A percentile compares a stretch with the other conserved stretches of the same genome.
These are phyloP conservation scores for Caenorhabditis sulstoni DNA, from an alignment of 2,888 invertebrate genomes.

Conservation along the genomic window DNA sequence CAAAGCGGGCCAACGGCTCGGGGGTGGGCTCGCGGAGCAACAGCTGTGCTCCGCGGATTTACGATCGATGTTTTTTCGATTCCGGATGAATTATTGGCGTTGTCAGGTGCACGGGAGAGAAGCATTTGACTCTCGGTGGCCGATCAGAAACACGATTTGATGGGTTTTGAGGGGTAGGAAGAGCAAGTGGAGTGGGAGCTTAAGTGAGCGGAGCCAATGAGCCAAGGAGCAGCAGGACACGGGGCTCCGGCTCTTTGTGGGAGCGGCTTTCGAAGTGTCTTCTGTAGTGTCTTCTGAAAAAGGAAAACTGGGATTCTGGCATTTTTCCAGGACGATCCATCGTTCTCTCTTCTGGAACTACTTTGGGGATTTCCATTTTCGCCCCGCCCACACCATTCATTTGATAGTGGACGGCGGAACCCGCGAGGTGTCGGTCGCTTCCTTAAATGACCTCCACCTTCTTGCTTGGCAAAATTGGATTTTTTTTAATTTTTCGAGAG, in stretches of 20 bases:
- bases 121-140: slow-evolving; percentile 40
- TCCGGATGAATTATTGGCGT: slow-evolving; percentile 48
- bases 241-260: no score
- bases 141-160: slow-evolving; percentile 40
- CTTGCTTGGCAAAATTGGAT: not conserved
- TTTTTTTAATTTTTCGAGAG: not conserved
- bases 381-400: not conserved
- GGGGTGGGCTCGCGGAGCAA: slow-evolving; percentile 5
- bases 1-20: slow-evolving; percentile 29
- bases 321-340: no score
- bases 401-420: no score
- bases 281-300: no score
- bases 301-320: no score
- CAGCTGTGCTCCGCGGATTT: slow-evolving; percentile 46
- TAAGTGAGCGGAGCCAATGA: not conserved
- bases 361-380: not conserved
- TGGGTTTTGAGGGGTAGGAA: slow-evolving; percentile 33
- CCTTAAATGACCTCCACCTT: no score
- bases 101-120: slow-evolving; percentile 43
- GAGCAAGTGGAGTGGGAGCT: not conserved
- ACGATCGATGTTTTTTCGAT: slow-evolving; percentile 56
- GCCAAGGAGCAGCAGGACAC: not conserved
- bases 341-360: no score
- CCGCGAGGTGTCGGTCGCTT: no score
- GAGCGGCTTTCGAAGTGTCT: not conserved